Percentiles rank a stretch among this genome's conserved stretches.
These are phyloP conservation scores for Dynastes hyllus DNA, from an alignment of 2,888 invertebrate species.

Conservation along the genomic window DNA sequence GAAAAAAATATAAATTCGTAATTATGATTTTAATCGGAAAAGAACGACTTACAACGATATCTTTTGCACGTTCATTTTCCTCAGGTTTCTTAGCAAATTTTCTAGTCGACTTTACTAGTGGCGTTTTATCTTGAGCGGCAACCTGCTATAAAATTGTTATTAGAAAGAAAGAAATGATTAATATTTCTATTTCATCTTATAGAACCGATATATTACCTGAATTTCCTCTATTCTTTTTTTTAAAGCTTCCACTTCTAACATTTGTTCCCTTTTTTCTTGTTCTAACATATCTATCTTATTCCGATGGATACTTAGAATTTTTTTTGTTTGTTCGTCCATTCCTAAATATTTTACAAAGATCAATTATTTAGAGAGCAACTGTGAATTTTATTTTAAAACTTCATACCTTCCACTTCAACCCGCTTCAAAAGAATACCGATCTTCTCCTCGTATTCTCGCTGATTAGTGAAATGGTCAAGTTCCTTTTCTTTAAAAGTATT, in stretches of 20 bases:
- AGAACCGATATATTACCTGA: constrained; percentile 49
- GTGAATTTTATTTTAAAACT: constrained; percentile 16
- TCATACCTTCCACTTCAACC: constrained; percentile 61
- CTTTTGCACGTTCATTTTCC: not conserved
- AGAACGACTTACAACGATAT: not conserved
- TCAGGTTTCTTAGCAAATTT: not conserved
- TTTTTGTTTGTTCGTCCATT: constrained; percentile 39
- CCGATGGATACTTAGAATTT: constrained; percentile 20
- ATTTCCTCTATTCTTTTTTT: constrained; percentile 51
- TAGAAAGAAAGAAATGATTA: not conserved
- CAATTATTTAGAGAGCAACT: not conserved
- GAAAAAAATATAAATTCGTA: not conserved
- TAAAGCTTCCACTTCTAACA: constrained; percentile 14
- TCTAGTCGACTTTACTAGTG: too few relatives aligned
- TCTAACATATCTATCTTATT: constrained; percentile 25
- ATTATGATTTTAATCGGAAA: not conserved
- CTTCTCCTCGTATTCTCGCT: constrained; percentile 67
- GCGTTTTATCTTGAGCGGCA: not conserved
- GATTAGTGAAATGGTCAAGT: constrained; percentile 60
- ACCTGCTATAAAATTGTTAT: constrained; percentile 6
- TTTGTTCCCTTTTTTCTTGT: constrained; percentile 45
- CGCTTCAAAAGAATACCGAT: constrained; percentile 62
- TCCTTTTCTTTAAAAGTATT: constrained; percentile 58
- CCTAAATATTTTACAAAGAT: constrained; percentile 36
- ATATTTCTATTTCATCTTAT: not conserved